phyloP scores from a whole-genome alignment of 2,888 invertebrate species.

The Megastigmus dorsalis region DNA sequence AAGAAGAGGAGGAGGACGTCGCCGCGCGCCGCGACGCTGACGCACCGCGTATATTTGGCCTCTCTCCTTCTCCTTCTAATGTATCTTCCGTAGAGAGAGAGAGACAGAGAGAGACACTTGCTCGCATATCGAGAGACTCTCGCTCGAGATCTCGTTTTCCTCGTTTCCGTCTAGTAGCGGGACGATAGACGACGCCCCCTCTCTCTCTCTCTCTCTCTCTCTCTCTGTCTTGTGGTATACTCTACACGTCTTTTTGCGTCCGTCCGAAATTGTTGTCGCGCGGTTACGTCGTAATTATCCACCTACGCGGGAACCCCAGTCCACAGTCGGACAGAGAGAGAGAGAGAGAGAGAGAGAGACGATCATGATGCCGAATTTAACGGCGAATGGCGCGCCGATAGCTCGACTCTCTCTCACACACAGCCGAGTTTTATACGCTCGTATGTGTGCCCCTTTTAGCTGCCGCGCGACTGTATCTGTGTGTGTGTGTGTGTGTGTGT shows the following conservation, averaged over 20 bases:
- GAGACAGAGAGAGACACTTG: too few species aligned
- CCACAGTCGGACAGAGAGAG: too few species aligned
- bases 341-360: background rate
- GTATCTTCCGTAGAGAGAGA: too few species aligned
- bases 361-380: conserved; percentile 42
- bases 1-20: conserved; percentile 65
- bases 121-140: background rate
- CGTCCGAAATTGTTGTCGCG: conserved; percentile 40
- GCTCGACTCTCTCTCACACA: conserved; percentile 4
- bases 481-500: too few species aligned
- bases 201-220: too few species aligned
- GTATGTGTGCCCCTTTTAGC: too few species aligned
- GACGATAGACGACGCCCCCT: conserved; percentile 1
- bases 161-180: conserved; percentile 1
- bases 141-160: conserved; percentile 6
- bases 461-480: background rate
- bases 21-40: conserved; percentile 74
- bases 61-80: conserved; percentile 34
- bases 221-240: too few species aligned
- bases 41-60: conserved; percentile 74
- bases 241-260: too few species aligned
- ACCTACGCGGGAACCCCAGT: conserved; percentile 30
- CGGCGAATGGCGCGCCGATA: conserved; percentile 13
- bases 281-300: conserved; percentile 54
- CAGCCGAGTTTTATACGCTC: background rate